These are phyloP conservation scores for Teleiodes luculella DNA, from an alignment of 2,888 invertebrate genomes.

Conservation along the genomic window DNA sequence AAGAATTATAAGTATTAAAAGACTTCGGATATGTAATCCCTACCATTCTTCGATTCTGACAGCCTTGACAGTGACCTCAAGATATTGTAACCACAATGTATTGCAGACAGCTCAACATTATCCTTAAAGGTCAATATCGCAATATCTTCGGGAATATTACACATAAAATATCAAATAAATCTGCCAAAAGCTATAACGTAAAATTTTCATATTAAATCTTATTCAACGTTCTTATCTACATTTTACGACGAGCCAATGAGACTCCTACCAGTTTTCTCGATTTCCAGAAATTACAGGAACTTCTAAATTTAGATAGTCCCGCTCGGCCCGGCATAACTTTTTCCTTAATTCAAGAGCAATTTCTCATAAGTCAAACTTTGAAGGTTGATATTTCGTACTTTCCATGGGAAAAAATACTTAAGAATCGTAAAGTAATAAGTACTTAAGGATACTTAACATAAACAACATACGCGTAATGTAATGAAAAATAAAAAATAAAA, in stretches of 20 bases:
- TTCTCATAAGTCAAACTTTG: not conserved
- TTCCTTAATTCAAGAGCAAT: not conserved
- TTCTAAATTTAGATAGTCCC: not conserved
- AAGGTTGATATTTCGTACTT: not conserved
- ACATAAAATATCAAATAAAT: conserved; percentile 6
- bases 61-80: conserved; percentile 1
- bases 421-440: too few relatives aligned
- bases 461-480: too few relatives aligned
- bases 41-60: too few relatives aligned
- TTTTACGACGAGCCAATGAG: not conserved
- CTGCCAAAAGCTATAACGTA: not conserved
- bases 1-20: too few relatives aligned
- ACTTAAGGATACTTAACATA: too few relatives aligned
- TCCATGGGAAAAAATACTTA: too few relatives aligned
- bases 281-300: not conserved
- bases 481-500: too few relatives aligned
- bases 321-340: not conserved
- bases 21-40: too few relatives aligned
- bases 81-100: not conserved
- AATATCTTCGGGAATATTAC: not conserved
- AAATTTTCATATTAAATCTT: not conserved
- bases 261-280: not conserved
- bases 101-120: not conserved
- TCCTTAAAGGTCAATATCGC: conserved; percentile 5
- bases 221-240: conserved; percentile 6